A percentile compares a stretch with the other conserved stretches of the same genome.
These are phyloP conservation scores for Mermis nigrescens DNA, from an alignment of 2,888 invertebrate genomes.

Conservation along the genomic window DNA sequence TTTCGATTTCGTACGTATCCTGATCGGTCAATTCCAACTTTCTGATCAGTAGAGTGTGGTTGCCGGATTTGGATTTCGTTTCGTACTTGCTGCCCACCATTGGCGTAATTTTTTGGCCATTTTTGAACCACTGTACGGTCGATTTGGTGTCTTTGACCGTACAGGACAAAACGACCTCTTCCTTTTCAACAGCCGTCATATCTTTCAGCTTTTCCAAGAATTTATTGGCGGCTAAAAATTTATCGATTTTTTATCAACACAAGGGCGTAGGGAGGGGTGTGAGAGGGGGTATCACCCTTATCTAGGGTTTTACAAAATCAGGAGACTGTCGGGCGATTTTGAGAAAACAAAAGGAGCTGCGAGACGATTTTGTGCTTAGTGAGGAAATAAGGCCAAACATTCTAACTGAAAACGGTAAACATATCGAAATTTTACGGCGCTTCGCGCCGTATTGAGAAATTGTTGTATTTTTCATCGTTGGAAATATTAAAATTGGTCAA, in stretches of 20 bases:
- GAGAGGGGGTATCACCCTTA: too few species aligned
- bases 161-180: conserved; percentile 70
- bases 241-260: conserved; percentile 10
- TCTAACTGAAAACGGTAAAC: too few species aligned
- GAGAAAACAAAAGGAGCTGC: too few species aligned
- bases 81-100: conserved; percentile 38
- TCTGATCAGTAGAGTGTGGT: conserved; percentile 67
- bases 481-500: too few species aligned
- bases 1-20: conserved; percentile 37
- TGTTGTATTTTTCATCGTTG: too few species aligned
- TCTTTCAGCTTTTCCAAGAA: conserved; percentile 90
- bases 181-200: conserved; percentile 71
- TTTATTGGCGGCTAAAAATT: conserved; percentile 64
- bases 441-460: too few species aligned
- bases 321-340: too few species aligned
- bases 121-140: conserved; percentile 78
- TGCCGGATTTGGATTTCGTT: conserved; percentile 47
- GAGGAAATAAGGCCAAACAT: too few species aligned
- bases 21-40: conserved; percentile 33
- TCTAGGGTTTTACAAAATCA: too few species aligned
- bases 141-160: conserved; percentile 73
- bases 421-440: too few species aligned
- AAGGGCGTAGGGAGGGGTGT: too few species aligned
- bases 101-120: conserved; percentile 60
- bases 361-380: too few species aligned